Evolutionary conservation across 2,888 invertebrate species (phyloP).

Genomic region (Eupithecia subumbrata): DNA sequence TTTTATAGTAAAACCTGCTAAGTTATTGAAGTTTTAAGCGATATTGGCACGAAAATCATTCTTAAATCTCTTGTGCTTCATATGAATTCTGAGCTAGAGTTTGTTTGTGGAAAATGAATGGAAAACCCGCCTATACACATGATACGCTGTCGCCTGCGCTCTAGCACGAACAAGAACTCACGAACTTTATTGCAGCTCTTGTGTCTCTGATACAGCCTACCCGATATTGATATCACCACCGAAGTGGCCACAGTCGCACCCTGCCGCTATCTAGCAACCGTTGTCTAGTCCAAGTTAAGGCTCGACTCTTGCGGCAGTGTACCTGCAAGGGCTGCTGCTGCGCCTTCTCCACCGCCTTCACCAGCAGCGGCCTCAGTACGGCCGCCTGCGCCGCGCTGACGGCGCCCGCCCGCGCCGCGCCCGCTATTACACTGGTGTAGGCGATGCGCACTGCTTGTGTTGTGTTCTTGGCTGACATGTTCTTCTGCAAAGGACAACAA

Average conservation of each 20-base stretch:
- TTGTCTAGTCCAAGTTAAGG: not conserved
- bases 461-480: conserved; percentile 89
- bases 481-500: conserved; percentile 81
- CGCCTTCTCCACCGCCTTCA: conserved; percentile 90
- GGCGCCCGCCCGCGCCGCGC: conserved; percentile 86
- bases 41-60: not conserved
- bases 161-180: not conserved
- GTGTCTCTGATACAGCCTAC: not conserved
- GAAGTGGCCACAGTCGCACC: not conserved
- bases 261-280: not conserved
- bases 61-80: not conserved
- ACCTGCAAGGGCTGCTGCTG: conserved; percentile 89
- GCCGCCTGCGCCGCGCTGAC: conserved; percentile 64
- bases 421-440: conserved; percentile 90
- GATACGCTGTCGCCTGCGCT: not conserved
- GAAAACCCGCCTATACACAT: not conserved
- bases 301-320: not conserved
- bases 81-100: not conserved
- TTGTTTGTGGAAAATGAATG: not conserved
- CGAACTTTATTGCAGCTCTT: not conserved
- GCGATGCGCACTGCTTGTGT: conserved; percentile 90
- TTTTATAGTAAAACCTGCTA: too few species aligned
- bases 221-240: too few species aligned
- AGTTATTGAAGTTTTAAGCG: not conserved
- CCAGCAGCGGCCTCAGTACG: conserved; percentile 85